Evolutionary conservation across 2,888 invertebrate species (phyloP), one percentile per base, ranked within the genome.

Genomic region (Lasioglossum oenotherae): DNA sequence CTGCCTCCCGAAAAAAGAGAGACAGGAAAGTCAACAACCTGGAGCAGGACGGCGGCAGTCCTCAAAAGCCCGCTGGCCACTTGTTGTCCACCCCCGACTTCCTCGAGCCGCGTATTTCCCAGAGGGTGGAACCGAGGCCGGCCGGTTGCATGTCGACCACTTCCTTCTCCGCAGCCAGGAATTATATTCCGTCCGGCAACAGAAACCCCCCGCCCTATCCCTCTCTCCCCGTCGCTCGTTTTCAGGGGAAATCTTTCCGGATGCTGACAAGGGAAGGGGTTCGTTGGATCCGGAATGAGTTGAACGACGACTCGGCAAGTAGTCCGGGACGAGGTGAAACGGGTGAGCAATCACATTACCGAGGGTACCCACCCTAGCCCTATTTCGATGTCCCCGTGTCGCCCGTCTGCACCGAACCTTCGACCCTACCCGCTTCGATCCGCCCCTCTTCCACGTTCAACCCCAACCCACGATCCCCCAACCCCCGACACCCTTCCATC

Each of bases 271-370:
- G 80, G 71, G 85, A 81, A 88, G 89, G 88, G 91, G 89, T 87
- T 88, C 77, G 84, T 87, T 87, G 89, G 90, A 90, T 88, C 83
- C 84, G 81, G 90, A 80, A 85, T 78, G 84, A 86, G 81, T 82
- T 81, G 86, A 87, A 87, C 87, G 88, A 86, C 83, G 89, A 84
- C 80, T 82, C 86, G 88, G 85, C 89, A 86, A 90, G 90, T 88
- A 89, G 87, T 87, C 87, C 82, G 89, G 90, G 87, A 90, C 88
- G 90, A 92, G 89, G 89, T 90, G 91, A 92, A 92, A 92, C 90
- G 93, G 91, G 89, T 90, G 92, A 92, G 92, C 92, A 93, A 93
- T 93, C 92, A 91, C 92, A 93, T 93, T 93, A 93, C 91, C 87
- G 78, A 87, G 89, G 89, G 91, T 85, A 89, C 89, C 86, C 87